Conservation (phyloP, 2,113 vertebrate genomes). For the Mellivora capensis region DNA sequence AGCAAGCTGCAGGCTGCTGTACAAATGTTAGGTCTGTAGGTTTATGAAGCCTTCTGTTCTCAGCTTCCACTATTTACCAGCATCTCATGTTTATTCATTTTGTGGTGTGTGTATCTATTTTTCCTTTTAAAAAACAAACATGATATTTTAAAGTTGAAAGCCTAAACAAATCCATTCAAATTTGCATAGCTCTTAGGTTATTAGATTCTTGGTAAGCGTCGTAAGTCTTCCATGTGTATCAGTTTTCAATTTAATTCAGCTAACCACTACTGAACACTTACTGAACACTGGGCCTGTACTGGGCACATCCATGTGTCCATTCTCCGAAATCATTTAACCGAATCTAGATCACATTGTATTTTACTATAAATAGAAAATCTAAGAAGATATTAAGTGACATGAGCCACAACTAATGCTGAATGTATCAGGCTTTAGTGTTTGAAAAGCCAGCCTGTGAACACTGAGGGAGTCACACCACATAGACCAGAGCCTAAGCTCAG, state of each 20-base stretch:
- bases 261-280: background rate
- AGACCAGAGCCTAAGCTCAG: background rate
- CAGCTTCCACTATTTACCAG: background rate
- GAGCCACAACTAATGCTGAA: background rate
- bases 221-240: background rate
- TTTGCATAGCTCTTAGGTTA: conserved; percentile 39
- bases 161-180: conserved; percentile 44
- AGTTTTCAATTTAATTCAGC: conserved; percentile 30
- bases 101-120: conserved; percentile 15
- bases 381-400: background rate
- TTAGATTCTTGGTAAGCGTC: conserved; percentile 22
- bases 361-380: background rate
- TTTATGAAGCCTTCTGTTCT: conserved; percentile 12
- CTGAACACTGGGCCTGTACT: background rate
- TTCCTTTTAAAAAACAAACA: conserved; percentile 51
- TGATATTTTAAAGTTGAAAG: conserved; percentile 50
- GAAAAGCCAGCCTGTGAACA: background rate
- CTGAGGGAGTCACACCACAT: background rate
- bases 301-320: background rate
- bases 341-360: background rate
- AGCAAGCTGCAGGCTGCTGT: background rate
- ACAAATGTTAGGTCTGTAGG: background rate
- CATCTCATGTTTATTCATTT: conserved; percentile 37
- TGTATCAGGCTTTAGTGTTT: background rate
- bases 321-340: conserved; percentile 18